Evolutionary conservation across 2,797 vertebrate genomes (phyloP), one percentile per base, ranked within the genome.

Genomic region (Leptodactylus fallax): DNA sequence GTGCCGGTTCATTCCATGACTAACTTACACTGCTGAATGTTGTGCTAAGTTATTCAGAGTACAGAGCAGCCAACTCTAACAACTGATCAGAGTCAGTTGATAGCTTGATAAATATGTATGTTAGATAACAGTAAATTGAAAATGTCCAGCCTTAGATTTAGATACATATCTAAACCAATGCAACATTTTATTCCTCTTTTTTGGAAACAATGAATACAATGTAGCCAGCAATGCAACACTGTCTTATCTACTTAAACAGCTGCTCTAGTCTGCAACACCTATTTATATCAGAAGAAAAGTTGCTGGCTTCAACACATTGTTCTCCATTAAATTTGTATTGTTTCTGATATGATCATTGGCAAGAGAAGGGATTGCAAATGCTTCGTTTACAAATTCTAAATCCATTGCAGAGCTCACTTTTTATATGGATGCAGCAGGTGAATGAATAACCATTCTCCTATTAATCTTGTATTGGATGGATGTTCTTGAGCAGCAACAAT

Each of bases 161-260:
- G 80, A 83, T 83, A 87, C 72, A 87, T 78, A 83, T 83, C 60
- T 56, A 76, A 76, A 51, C 21, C 60, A 82, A 53, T 81, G 69
- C 51, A 56, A 56, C 67, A 77, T 83, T 85, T 27, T 85, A 79
- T 58, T 83, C 45, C 55, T 69, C 47, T 45, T 83, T 55, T 87
- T 88, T 80, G 51, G 12, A 7, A 85, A 72, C 51, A 58, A 71
- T 88, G 79, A 84, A 81, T 69, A 72, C 55, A 61, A 67, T 77
- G 56, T 85, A 88, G 72, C 69, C 21, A 56, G 67, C 60, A 56
- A 88, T 49, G 65, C 78, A 85, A 72, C 63, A 60, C 27, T 78
- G 27, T 74, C 84, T 89, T 89, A 89, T 86, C 87, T 86, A 77
- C 71, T 45, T 89, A 82, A 86, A 82, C 87, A 89, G 87, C 78